Evolutionary conservation across 30 jellyfish, hydroid and myxozoan species (phyloP).

Genomic region (Aurelia aurita complex sp. Pacific): DNA sequence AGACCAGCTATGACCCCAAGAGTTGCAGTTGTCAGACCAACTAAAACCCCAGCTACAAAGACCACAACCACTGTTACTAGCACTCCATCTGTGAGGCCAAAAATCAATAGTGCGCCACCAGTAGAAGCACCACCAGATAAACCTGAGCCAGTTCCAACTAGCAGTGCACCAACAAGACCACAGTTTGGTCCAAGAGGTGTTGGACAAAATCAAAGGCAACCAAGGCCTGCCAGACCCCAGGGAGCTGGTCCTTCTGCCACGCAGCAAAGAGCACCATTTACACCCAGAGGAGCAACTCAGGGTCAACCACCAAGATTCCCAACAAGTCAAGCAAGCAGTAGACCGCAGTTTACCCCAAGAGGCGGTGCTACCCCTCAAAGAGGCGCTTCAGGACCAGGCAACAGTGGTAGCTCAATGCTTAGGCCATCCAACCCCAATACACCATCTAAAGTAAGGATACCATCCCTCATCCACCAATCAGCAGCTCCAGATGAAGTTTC

Average conservation of each 20-base stretch:
- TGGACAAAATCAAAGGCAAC: not conserved
- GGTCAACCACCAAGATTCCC: too few relatives aligned
- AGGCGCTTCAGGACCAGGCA: not conserved
- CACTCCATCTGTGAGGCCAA: not conserved
- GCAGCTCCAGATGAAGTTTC: not conserved
- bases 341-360: not conserved
- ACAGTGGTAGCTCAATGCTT: not conserved
- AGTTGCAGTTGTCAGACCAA: too few relatives aligned
- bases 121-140: constrained; percentile 7
- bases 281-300: too few relatives aligned
- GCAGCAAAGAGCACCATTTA: not conserved
- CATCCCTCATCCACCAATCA: constrained; percentile 41
- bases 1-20: not conserved
- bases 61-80: not conserved
- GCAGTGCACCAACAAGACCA: not conserved
- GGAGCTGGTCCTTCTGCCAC: not conserved
- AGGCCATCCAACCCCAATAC: not conserved
- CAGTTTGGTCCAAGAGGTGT: constrained; percentile 15
- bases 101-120: constrained; percentile 57
- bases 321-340: not conserved
- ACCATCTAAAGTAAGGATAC: constrained; percentile 3
- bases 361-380: constrained; percentile 16
- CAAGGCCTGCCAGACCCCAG: not conserved
- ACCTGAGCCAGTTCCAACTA: not conserved
- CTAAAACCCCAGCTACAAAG: too few relatives aligned